Percentiles rank a stretch among this genome's conserved stretches.
Evolutionary conservation across 2,797 vertebrate species (phyloP).

Genomic region (Acrossocheilus fasciatus): DNA sequence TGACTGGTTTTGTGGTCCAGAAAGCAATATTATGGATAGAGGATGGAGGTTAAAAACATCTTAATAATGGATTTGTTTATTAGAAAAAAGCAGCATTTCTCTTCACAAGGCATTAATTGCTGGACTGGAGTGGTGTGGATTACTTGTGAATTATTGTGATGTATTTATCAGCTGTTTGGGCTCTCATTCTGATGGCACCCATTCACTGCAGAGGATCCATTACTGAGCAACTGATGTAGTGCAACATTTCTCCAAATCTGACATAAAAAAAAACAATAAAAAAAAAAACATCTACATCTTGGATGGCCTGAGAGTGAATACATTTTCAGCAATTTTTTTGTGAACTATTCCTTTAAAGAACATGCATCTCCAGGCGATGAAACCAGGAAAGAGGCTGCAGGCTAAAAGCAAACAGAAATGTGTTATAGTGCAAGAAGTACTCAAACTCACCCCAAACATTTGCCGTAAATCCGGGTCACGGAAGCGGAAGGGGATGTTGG

Average conservation of each 20-base stretch:
- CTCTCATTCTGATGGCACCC: not conserved
- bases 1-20: no score
- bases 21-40: no score
- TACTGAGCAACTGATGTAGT: not conserved
- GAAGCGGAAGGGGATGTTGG: constrained; percentile 90
- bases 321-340: not conserved
- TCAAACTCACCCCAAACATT: constrained; percentile 85
- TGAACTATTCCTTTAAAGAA: not conserved
- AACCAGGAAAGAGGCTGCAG: not conserved
- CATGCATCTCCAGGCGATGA: not conserved
- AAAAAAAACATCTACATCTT: not conserved
- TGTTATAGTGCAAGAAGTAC: not conserved
- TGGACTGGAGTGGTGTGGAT: not conserved
- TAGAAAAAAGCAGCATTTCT: no score
- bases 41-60: not conserved
- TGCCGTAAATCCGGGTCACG: constrained; percentile 87
- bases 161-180: not conserved
- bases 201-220: not conserved
- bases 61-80: not conserved
- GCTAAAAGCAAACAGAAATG: not conserved
- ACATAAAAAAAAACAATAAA: not conserved
- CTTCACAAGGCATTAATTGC: no score
- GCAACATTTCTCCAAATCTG: not conserved
- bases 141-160: not conserved
- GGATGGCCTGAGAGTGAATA: not conserved